phyloP scores from a whole-genome alignment of 1,140 invertebrate genomes.

The Rhyacophila brunnea region DNA sequence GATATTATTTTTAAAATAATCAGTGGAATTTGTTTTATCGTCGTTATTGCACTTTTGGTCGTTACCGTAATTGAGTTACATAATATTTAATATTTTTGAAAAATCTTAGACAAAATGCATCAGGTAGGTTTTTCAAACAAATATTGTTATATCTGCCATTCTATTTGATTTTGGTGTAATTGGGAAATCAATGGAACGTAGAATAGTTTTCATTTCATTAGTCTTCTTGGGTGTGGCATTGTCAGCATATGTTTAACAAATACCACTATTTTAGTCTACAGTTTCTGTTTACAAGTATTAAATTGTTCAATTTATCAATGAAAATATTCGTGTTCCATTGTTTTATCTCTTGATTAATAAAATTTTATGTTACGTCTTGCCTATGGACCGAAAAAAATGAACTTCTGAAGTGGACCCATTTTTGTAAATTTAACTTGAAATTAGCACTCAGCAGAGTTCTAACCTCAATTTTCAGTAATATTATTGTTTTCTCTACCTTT shows the following conservation, averaged over 20 bases:
- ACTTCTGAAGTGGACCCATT: conserved; percentile 69
- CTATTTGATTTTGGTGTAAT: too few relatives aligned
- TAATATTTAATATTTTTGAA: conserved; percentile 20
- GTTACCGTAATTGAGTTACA: conserved; percentile 10
- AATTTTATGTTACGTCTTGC: conserved; percentile 11
- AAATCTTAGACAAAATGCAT: conserved; percentile 46
- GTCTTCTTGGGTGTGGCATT: conserved; percentile 47
- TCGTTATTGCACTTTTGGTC: conserved; percentile 1
- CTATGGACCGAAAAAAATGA: conserved; percentile 44
- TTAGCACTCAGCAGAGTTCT: conserved; percentile 35
- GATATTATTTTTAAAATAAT: conserved; percentile 8
- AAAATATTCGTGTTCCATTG: conserved; percentile 57
- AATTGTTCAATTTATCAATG: conserved; percentile 55
- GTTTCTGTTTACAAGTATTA: conserved; percentile 62
- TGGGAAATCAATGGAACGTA: too few relatives aligned
- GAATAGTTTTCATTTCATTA: too few relatives aligned
- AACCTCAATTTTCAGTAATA: conserved; percentile 24
- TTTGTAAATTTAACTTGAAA: conserved; percentile 69
- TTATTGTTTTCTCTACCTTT: conserved; percentile 10
- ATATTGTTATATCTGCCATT: conserved; percentile 41
- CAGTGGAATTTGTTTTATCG: conserved; percentile 6
- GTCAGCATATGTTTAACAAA: conserved; percentile 17
- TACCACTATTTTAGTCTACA: conserved; percentile 34
- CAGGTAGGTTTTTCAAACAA: conserved; percentile 51
- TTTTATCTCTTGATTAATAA: conserved; percentile 41